Evolutionary conservation across 2,888 invertebrate genomes (phyloP).

Genomic region (Melanostoma mellinum): DNA sequence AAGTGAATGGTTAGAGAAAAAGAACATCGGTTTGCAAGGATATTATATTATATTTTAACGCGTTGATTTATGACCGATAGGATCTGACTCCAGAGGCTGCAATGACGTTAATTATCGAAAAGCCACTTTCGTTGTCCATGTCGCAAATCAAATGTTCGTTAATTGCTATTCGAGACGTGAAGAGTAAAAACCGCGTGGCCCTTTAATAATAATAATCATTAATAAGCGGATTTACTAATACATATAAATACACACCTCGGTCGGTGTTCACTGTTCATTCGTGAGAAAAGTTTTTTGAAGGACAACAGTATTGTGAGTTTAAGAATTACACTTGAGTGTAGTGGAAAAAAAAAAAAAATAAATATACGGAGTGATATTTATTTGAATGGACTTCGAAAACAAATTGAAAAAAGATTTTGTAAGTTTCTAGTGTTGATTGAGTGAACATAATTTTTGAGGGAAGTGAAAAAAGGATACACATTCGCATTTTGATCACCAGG

Average conservation of each 20-base stretch:
- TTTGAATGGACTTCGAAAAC: no score
- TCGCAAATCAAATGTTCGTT: slow-evolving; percentile 51
- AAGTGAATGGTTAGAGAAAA: slow-evolving; percentile 28
- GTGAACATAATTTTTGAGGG: not conserved
- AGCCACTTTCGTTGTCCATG: slow-evolving; percentile 42
- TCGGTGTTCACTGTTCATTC: no score
- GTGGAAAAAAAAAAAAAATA: no score
- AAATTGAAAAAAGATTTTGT: no score
- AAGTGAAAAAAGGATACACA: slow-evolving; percentile 21
- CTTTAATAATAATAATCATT: slow-evolving; percentile 4
- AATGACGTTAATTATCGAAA: slow-evolving; percentile 59
- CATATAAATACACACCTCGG: no score
- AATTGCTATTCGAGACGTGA: slow-evolving; percentile 35
- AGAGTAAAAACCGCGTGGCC: not conserved
- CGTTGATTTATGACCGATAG: slow-evolving; percentile 46
- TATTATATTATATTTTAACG: slow-evolving; percentile 18
- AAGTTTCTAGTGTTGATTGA: no score
- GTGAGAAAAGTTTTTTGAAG: no score
- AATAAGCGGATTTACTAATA: not conserved
- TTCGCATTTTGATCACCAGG: not conserved
- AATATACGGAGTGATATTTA: no score
- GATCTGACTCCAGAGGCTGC: slow-evolving; percentile 26
- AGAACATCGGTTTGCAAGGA: slow-evolving; percentile 12
- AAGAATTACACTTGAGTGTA: no score
- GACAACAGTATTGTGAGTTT: no score